Conservation (phyloP, 2,797 vertebrate species). For the Bradypodion pumilum region DNA sequence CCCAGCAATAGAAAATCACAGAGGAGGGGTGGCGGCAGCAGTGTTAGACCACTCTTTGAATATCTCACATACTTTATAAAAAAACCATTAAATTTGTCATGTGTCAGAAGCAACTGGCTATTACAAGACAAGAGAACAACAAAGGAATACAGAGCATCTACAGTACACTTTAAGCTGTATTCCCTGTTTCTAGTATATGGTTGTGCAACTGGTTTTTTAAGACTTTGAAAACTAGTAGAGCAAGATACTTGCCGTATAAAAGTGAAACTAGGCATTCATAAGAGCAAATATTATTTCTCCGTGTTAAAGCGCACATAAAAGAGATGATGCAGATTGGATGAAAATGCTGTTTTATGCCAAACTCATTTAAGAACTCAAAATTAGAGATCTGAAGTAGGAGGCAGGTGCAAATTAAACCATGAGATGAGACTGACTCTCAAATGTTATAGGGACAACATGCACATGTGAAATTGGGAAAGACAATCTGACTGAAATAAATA, state of each 20-base stretch:
- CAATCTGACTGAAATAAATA: too few relatives aligned
- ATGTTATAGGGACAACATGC: background rate
- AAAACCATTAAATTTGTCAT: too few relatives aligned
- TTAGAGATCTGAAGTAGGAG: background rate
- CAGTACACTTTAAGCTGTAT: background rate
- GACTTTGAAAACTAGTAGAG: slow-evolving; percentile 63
- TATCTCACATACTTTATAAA: too few relatives aligned
- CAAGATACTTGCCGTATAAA: slow-evolving; percentile 60
- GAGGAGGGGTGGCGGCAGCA: too few relatives aligned
- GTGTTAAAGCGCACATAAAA: background rate
- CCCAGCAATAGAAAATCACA: too few relatives aligned
- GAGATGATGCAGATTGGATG: background rate
- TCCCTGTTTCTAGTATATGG: slow-evolving; percentile 37
- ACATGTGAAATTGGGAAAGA: background rate
- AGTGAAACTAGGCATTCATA: slow-evolving; percentile 56
- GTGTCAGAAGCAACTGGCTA: too few relatives aligned
- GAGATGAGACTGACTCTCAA: background rate
- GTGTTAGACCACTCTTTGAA: too few relatives aligned
- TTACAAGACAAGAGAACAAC: too few relatives aligned
- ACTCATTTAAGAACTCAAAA: background rate
- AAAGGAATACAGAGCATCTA: background rate
- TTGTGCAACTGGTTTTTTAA: slow-evolving; percentile 66
- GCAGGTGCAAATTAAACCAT: background rate
- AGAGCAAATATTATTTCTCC: background rate
- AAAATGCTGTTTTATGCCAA: background rate